phyloP scores from a whole-genome alignment of 92 coral and sea anemone species.

The Siderastrea radians region DNA sequence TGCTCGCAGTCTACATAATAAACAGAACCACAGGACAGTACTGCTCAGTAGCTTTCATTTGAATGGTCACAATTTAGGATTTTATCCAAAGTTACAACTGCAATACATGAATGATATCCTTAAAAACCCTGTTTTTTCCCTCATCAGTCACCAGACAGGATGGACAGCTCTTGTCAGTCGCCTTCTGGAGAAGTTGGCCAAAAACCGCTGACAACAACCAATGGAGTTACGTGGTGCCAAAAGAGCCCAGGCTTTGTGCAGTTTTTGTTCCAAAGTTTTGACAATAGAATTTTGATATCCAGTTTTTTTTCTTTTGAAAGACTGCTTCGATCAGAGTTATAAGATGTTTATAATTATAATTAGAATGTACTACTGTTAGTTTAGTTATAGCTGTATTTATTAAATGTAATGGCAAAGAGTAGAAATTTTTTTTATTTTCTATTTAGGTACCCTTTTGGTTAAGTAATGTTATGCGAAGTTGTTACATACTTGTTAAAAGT shows the following conservation, averaged over 20 bases:
- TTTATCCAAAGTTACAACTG: too few species aligned
- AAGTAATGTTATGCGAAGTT: not conserved
- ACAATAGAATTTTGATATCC: too few species aligned
- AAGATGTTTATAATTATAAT: too few species aligned
- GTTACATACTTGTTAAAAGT: too few species aligned
- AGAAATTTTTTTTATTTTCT: not conserved
- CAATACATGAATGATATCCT: too few species aligned
- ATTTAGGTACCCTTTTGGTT: not conserved
- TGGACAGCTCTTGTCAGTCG: constrained; percentile 97
- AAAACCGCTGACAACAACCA: constrained; percentile 31
- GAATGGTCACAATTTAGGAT: too few species aligned
- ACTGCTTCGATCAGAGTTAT: too few species aligned
- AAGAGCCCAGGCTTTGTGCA: not conserved
- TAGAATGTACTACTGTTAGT: not conserved
- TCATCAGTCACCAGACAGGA: constrained; percentile 95
- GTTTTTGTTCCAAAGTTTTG: not conserved
- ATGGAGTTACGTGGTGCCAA: not conserved
- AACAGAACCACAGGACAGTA: too few species aligned
- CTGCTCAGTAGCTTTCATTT: too few species aligned
- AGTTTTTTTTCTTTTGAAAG: too few species aligned
- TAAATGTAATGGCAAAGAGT: not conserved
- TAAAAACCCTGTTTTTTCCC: not conserved
- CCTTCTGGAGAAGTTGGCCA: constrained; percentile 88
- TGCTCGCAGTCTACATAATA: too few species aligned
- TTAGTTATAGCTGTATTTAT: not conserved